phyloP scores from a whole-genome alignment of 2,888 invertebrate species.

The Itoplectis maculator region DNA sequence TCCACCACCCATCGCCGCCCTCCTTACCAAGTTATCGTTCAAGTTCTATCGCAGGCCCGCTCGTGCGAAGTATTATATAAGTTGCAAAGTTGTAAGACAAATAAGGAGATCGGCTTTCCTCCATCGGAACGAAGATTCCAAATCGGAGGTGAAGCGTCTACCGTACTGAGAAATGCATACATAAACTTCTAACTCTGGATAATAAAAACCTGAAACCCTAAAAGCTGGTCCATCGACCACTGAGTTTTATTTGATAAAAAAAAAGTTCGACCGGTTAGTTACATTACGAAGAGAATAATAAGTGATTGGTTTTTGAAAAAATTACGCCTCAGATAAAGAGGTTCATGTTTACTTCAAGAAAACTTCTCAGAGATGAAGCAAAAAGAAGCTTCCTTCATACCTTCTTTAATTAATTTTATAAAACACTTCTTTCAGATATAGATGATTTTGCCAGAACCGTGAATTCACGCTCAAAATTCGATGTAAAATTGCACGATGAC shows the following conservation, averaged over 20 bases:
- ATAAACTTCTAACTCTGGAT: conserved; percentile 3
- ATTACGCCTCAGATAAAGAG: no score
- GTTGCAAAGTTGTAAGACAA: conserved; percentile 31
- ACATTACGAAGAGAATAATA: no score
- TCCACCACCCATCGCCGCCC: conserved; percentile 13
- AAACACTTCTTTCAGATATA: conserved; percentile 17
- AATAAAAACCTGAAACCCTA: conserved; percentile 23
- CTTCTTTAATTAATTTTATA: conserved; percentile 37
- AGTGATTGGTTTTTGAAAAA: no score
- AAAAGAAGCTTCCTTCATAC: background rate
- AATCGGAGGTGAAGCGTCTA: conserved; percentile 32
- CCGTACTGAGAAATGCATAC: background rate
- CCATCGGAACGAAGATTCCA: background rate
- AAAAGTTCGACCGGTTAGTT: no score
- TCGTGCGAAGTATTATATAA: conserved; percentile 25
- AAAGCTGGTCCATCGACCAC: background rate
- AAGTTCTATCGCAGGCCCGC: conserved; percentile 30
- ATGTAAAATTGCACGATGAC: conserved; percentile 56
- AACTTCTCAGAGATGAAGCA: no score
- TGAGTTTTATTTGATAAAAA: no score
- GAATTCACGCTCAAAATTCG: conserved; percentile 54
- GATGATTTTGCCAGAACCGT: conserved; percentile 36
- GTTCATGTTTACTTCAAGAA: no score
- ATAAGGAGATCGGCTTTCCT: conserved; percentile 41
- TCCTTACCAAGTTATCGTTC: conserved; percentile 46